Base-by-base conservation (phyloP, 1,140 invertebrate species). In the Apis cerana region DNA sequence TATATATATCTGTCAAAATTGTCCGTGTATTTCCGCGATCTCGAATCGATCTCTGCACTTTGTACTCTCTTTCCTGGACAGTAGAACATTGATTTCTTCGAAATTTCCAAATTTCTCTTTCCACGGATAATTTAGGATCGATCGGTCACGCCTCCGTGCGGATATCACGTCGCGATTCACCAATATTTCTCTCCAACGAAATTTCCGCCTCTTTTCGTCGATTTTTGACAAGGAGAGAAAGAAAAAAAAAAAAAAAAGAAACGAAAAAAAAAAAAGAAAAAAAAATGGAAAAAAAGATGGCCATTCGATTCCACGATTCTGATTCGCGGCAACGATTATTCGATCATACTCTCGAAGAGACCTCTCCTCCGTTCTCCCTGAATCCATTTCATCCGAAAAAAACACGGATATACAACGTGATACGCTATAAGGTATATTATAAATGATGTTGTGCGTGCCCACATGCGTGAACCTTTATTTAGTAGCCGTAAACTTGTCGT, bases 401-500 rank as follows among this genome's bases (percentile, higher is more conserved):
- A 88, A 68, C 56, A 76, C 80, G 80, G 77, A 85, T 71, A 89
- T 61, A 85, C 88, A 79, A 82, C 82, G 79, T 81, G 77, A 76
- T 79, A 84, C 76, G 80, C 85, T 71, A 52, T 79, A 88, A 88
- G 87, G 87, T 89, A 89, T 90, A 89, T 90, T 90, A 90, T 85
- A 88, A 85, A 89, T 75, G 85, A 76, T 87, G 83, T 88, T 88
- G 84, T 90, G 82, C 87, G 90, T 90, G 78, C 75, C 85, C 84
- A 87, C 87, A 61, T 89, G 84, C 89, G 88, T 89, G 87, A 89
- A 82, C 84, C 86, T 86, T 82, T 83, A 90, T 85, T 84, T 87
- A 75, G 89, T 91, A 90, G 88, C 85, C 85, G 88, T 90, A 89
- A 89, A 89, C 88, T 75, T 89, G 86, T 89, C 89, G 89, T 88